Percentiles rank a stretch among this genome's conserved stretches.
Evolutionary conservation across 2,797 vertebrate genomes (phyloP).

Genomic region (Premnoplex brunnescens): DNA sequence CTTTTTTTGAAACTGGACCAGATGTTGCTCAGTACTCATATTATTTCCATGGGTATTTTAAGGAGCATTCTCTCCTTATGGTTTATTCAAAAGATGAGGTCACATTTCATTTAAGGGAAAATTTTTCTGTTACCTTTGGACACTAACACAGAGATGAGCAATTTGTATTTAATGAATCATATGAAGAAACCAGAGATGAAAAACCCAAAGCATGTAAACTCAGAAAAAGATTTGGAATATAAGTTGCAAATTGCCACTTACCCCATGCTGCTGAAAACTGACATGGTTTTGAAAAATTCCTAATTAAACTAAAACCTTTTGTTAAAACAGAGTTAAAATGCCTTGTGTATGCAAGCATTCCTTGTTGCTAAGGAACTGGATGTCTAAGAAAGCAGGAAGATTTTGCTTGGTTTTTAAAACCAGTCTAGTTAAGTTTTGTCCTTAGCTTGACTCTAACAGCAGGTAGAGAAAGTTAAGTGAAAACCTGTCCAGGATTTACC

Average conservation of each 20-base stretch:
- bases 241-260: background rate
- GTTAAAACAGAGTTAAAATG: background rate
- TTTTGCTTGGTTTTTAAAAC: background rate
- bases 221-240: background rate
- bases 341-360: background rate
- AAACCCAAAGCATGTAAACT: background rate
- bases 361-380: slow-evolving; percentile 13
- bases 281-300: background rate
- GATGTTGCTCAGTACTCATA: background rate
- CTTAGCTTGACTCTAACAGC: background rate
- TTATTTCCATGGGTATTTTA: background rate
- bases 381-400: background rate
- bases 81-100: background rate
- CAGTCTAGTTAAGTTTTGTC: background rate
- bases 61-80: background rate
- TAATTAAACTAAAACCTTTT: background rate
- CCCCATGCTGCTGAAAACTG: background rate
- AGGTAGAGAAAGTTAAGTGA: background rate
- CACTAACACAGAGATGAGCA: background rate
- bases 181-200: background rate
- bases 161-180: background rate
- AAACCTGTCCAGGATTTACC: background rate
- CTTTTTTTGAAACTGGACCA: background rate
- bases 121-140: background rate
- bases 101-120: background rate